Evolutionary conservation across 2,797 vertebrate genomes (phyloP).

Genomic region (Coracias cyanogaster): DNA sequence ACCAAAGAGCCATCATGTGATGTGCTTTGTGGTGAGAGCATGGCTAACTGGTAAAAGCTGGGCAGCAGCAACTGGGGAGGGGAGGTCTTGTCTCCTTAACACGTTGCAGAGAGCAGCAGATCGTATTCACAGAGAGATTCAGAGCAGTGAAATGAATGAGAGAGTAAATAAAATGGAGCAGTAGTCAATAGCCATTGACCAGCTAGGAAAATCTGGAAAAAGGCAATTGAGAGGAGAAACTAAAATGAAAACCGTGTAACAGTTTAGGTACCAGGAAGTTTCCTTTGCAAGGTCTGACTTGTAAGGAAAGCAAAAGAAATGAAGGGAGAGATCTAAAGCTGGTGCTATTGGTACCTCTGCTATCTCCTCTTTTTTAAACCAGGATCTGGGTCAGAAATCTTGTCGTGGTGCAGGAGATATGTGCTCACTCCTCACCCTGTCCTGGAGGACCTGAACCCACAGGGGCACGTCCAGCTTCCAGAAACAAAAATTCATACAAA

Average conservation of each 20-base stretch:
- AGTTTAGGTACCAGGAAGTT: not conserved
- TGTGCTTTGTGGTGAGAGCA: not conserved
- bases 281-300: not conserved
- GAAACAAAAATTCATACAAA: not conserved
- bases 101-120: rapidly evolving
- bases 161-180: not conserved
- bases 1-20: rapidly evolving
- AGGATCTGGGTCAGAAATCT: not conserved
- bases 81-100: rapidly evolving
- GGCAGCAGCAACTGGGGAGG: rapidly evolving
- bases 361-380: not conserved
- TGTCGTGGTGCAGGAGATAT: not conserved
- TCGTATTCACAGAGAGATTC: not conserved
- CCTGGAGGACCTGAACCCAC: not conserved
- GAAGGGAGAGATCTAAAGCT: not conserved
- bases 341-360: not conserved
- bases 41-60: not conserved
- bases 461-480: rapidly evolving
- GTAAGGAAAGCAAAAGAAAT: not conserved
- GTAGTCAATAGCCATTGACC: not conserved
- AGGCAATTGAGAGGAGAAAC: not conserved
- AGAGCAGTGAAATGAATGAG: not conserved
- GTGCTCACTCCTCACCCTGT: not conserved
- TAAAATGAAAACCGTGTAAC: not conserved
- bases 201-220: not conserved